phyloP scores from a whole-genome alignment of 2,113 vertebrate genomes.

The Tyto alba region DNA sequence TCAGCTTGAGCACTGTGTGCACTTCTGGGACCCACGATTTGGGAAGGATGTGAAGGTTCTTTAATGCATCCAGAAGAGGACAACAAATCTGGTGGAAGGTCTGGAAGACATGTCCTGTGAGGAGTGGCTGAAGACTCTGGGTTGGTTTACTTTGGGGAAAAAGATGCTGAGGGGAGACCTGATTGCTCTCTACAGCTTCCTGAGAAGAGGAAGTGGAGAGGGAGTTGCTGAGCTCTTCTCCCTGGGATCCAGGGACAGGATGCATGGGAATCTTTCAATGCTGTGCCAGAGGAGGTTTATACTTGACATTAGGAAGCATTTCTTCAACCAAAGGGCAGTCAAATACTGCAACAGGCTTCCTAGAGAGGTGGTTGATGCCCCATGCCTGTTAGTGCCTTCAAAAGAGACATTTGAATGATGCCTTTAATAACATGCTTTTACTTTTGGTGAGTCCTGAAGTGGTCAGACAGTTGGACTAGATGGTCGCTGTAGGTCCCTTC shows the following conservation, averaged over 20 bases:
- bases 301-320: background rate
- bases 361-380: background rate
- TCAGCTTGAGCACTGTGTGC: too few species aligned
- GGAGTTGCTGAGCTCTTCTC: background rate
- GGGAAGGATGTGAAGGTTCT: background rate
- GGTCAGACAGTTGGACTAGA: background rate
- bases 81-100: background rate
- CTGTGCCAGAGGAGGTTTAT: background rate
- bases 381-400: accelerated
- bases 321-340: background rate
- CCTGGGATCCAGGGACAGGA: background rate
- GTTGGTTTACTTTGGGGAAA: background rate
- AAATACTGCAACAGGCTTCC: background rate
- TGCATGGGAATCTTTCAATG: accelerated
- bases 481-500: background rate
- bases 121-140: background rate
- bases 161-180: background rate
- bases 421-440: background rate
- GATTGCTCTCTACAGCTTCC: background rate
- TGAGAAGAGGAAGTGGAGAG: background rate
- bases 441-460: background rate
- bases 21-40: background rate
- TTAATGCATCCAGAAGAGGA: background rate
- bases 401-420: background rate
- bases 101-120: background rate